Base-by-base conservation (phyloP, 1,140 invertebrate species). In the Theocolax elegans region DNA sequence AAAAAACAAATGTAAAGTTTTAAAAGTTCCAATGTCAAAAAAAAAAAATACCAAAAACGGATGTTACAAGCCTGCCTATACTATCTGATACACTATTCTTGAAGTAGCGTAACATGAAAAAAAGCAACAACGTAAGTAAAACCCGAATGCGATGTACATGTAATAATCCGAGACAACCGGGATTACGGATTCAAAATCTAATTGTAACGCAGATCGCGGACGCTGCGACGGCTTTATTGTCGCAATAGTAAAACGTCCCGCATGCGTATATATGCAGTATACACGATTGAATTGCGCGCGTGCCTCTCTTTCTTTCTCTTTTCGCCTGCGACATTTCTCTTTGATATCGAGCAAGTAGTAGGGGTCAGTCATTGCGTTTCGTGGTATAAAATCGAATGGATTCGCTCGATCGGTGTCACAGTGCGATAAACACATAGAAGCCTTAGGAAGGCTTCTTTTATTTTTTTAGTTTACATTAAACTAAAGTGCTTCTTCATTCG, bases 131-230 rank as follows among this genome's bases (percentile, higher is more conserved):
- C 31, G 31, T 10, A 35, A 35, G 31, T 6, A 35, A 35, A 35
- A 35, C 31, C 10, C 10, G 31, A 6, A 35, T 35, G 31, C 31
- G 31, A 35, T 35, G 10, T 35, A 17, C 42, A 44, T 44, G 15
- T 44, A 44, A 10, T 44, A 44, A 3, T 15, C n/a, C 7, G 42
- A 17, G 8, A 15, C 48, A 23, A 19, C 17, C 6, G 7, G 23
- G 17, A 49, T 49, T 19, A 49, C 48, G 17, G 13, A 23, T 6
- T 13, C 48, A 19, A 19, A 49, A 23, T 8, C 58, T 60, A 60
- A 60, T 60, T 60, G 58, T 46, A 27, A 60, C 23, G 58, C 58
- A 60, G 19, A n/a, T 27, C 58, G 40, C 40, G 58, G 48, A 49
- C 4, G 2, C 48, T 3, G 48, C 19, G 48, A 13, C 51, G 51